phyloP scores from a whole-genome alignment of 2,888 invertebrate species.

The Cynaeus angustus region DNA sequence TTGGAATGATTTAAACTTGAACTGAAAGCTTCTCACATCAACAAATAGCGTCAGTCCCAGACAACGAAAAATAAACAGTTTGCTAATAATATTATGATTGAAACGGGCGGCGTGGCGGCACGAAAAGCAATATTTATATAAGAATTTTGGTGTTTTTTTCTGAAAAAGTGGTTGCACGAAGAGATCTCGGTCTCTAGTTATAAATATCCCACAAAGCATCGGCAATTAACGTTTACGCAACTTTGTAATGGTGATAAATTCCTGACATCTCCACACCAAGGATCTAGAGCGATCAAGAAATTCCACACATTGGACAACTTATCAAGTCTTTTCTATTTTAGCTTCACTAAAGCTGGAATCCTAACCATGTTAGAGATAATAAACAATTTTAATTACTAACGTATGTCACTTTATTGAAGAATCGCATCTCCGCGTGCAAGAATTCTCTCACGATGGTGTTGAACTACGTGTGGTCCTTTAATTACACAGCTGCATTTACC shows the following conservation, averaged over 20 bases:
- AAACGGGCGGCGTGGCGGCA: not conserved
- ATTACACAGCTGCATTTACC: constrained; percentile 7
- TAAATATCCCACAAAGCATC: constrained; percentile 8
- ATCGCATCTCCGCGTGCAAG: constrained; percentile 8
- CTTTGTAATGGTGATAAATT: constrained; percentile 29
- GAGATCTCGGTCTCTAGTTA: constrained; percentile 7
- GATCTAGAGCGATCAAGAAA: constrained; percentile 20
- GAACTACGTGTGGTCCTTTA: constrained; percentile 25
- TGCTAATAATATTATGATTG: constrained; percentile 39
- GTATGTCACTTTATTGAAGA: constrained; percentile 28
- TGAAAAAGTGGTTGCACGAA: too few relatives aligned
- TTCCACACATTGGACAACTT: constrained; percentile 17
- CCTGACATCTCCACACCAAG: constrained; percentile 4
- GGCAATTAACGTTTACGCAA: constrained; percentile 24
- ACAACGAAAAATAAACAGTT: constrained; percentile 42
- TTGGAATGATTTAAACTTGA: constrained; percentile 28
- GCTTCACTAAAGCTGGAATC: constrained; percentile 11
- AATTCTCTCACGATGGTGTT: constrained; percentile 22
- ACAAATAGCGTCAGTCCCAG: constrained; percentile 25
- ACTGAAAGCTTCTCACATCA: constrained; percentile 34
- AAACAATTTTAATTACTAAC: constrained; percentile 44
- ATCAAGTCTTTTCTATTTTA: constrained; percentile 18
- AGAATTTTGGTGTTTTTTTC: too few relatives aligned
- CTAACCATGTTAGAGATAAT: constrained; percentile 20
- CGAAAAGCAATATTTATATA: too few relatives aligned